Evolutionary conservation across 2,113 vertebrate genomes (phyloP).

Genomic region (Atlantisia rogersi): DNA sequence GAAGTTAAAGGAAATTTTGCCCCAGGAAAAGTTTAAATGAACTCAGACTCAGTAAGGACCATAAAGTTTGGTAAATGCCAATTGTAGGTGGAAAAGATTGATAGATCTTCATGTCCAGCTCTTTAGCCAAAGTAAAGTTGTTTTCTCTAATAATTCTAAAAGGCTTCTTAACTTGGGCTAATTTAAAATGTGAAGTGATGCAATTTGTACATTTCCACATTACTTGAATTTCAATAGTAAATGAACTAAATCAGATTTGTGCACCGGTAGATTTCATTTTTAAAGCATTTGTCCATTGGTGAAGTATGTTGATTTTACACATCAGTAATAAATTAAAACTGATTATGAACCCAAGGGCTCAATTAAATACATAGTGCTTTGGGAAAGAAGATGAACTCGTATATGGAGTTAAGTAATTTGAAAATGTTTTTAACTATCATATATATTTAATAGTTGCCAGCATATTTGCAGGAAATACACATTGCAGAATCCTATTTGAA

Average conservation of each 20-base stretch:
- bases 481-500: conserved; percentile 23
- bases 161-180: not conserved
- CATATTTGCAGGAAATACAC: conserved; percentile 38
- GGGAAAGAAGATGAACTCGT: conserved; percentile 44
- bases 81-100: not conserved
- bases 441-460: conserved; percentile 57
- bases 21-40: conserved; percentile 25
- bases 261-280: conserved; percentile 51
- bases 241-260: conserved; percentile 9
- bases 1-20: conserved; percentile 27
- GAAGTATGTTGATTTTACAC: conserved; percentile 25
- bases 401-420: conserved; percentile 42
- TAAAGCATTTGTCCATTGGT: conserved; percentile 37
- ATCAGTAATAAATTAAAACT: conserved; percentile 67
- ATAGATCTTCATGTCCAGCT: not conserved
- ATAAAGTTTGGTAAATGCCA: not conserved
- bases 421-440: conserved; percentile 59
- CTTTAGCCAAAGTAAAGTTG: not conserved
- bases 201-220: not conserved
- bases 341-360: conserved; percentile 54
- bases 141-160: not conserved
- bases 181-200: conserved; percentile 10
- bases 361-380: conserved; percentile 61
- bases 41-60: not conserved
- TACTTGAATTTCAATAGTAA: not conserved